These are phyloP conservation scores for Mus spretus DNA, from an alignment of 2,797 vertebrate genomes.

Conservation along the genomic window DNA sequence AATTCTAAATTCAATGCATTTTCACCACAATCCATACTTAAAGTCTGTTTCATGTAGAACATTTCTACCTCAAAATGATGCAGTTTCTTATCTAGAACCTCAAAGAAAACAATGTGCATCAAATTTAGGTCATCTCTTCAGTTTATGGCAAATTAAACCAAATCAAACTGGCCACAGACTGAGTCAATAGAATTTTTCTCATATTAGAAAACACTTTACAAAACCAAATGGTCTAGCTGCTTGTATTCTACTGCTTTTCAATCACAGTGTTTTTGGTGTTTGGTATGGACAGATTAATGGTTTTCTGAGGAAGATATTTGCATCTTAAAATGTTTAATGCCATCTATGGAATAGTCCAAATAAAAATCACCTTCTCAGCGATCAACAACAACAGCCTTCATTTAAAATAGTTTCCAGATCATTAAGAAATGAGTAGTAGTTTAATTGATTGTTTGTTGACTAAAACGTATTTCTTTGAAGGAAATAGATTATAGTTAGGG, in stretches of 20 bases:
- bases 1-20: not conserved
- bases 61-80: not conserved
- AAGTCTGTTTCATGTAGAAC: not conserved
- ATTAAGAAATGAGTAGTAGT: not conserved
- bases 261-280: not conserved
- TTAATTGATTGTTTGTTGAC: not conserved
- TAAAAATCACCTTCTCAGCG: not conserved
- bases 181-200: not conserved
- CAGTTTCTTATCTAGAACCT: not conserved
- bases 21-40: slow-evolving; percentile 21
- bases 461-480: not conserved
- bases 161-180: not conserved
- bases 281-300: not conserved
- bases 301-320: not conserved
- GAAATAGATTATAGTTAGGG: not conserved
- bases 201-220: not conserved
- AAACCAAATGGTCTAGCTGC: not conserved
- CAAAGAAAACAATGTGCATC: slow-evolving; percentile 12
- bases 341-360: not conserved
- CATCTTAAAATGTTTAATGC: not conserved
- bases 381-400: no score
- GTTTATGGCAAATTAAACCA: not conserved
- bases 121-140: not conserved
- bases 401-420: not conserved
- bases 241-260: not conserved